Evolutionary conservation across 2,113 vertebrate genomes (phyloP), one percentile per base, ranked within the genome.

Genomic region (Mohoua ochrocephala): DNA sequence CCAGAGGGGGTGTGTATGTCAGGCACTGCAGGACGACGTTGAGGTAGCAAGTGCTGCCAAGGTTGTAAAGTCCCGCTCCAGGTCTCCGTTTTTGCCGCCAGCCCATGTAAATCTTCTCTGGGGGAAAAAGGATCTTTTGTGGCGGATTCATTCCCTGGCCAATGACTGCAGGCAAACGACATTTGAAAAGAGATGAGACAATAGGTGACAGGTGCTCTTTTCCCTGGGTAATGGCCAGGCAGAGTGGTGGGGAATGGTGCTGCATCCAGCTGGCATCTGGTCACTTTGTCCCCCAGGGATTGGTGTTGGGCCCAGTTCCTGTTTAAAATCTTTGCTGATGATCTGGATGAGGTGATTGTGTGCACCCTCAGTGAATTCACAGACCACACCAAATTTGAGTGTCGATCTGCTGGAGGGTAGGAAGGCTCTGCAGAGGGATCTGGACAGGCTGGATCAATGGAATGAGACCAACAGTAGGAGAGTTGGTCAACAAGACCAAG

Each of bases 21-120:
- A 99, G 97, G 98, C 99, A 99, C 80, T 99, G 99, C 90, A 99
- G 94, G 23, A 98, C 96, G 2, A 99, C 98, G 64, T 99, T 99
- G 79, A 99, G 97, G 94, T 99, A 99, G 89, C 99, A 99, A 9
- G 98, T 99, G 53, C 99, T 99, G 82, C 99, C 99, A 82, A 99
- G 96, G 94, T 99, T 99, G 93, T 99, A 98, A 70, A 99, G 98
- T 75, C 99, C 99, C 7, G 98, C 99, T 94, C 99, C 99, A 63
- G 99, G 98, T 63, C 98, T 97, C 11, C 99, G 98, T 44, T 97
- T 96, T 49, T 99, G 98, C 26, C 98, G 98, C 99, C 99, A 99
- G 89, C 98, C 98, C 53, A 99, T 97, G 96, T 60, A 98, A 39
- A 99, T 98, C 85, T 99, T 98, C 87, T 99, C 98, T 4, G 98